Percentiles rank a stretch among this genome's conserved stretches.
These are phyloP conservation scores for Tragelaphus imberbis DNA, from an alignment of 2,113 vertebrate species.

Conservation along the genomic window DNA sequence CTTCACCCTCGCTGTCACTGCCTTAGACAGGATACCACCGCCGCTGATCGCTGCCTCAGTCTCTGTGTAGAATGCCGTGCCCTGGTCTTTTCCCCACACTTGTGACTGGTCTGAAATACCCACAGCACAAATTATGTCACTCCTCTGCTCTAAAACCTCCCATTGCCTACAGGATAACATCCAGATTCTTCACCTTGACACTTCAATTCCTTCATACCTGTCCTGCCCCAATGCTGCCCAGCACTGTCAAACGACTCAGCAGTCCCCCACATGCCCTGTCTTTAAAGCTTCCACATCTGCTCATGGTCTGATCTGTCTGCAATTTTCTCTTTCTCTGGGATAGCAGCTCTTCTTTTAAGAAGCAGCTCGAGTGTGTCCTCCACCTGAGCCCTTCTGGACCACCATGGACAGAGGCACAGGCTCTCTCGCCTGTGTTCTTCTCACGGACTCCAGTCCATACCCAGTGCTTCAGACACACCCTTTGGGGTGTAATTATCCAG, in stretches of 20 bases:
- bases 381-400: neutral
- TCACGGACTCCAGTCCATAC: neutral
- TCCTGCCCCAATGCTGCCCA: rapidly evolving
- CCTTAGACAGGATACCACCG: rapidly evolving
- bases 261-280: rapidly evolving
- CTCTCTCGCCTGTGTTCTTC: neutral
- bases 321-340: neutral
- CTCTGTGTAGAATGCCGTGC: neutral
- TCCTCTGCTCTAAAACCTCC: neutral
- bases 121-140: neutral
- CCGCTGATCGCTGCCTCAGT: neutral
- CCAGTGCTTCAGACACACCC: rapidly evolving
- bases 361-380: neutral
- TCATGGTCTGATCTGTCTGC: rapidly evolving
- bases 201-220: rapidly evolving
- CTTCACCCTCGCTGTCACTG: rapidly evolving
- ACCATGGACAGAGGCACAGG: neutral
- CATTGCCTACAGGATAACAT: rapidly evolving
- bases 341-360: neutral
- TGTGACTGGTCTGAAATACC: neutral
- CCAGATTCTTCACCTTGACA: neutral
- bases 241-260: rapidly evolving
- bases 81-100: no score
- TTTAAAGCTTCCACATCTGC: rapidly evolving
- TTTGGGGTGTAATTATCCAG: neutral